Percentiles rank a stretch among this genome's conserved stretches.
These are phyloP conservation scores for Alouatta palliata DNA, from an alignment of 2,113 vertebrate genomes.

Conservation along the genomic window DNA sequence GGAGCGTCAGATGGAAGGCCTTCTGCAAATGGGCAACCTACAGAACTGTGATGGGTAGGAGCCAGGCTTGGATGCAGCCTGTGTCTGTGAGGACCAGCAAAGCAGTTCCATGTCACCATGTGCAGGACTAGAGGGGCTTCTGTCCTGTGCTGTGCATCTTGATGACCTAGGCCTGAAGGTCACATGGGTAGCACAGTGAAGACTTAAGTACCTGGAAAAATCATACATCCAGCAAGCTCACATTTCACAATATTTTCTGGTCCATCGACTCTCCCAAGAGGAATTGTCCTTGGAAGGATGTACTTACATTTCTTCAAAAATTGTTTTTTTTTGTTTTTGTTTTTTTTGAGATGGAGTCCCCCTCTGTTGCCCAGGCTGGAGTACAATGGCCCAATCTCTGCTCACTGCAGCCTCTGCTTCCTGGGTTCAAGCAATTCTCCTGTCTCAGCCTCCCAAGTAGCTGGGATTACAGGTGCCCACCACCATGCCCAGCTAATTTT, in stretches of 20 bases:
- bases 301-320: not conserved
- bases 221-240: not conserved
- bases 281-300: not conserved
- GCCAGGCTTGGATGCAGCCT: not conserved
- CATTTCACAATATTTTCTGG: not conserved
- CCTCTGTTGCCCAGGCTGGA: not conserved
- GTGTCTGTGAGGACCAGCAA: not conserved
- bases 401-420: too few species aligned
- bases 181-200: not conserved
- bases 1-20: not conserved
- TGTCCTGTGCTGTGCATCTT: not conserved
- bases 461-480: too few species aligned
- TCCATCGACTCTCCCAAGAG: not conserved
- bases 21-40: not conserved
- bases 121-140: not conserved
- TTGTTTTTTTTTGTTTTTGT: not conserved
- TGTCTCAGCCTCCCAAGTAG: too few species aligned
- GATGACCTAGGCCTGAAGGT: not conserved
- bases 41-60: accelerated
- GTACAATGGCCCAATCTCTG: too few species aligned
- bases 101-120: accelerated
- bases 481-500: too few species aligned
- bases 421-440: too few species aligned
- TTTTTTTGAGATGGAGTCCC: not conserved
- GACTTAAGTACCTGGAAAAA: slow-evolving; percentile 66